phyloP scores from a whole-genome alignment of 2,888 invertebrate genomes.

The Aleiodes leptofemur region DNA sequence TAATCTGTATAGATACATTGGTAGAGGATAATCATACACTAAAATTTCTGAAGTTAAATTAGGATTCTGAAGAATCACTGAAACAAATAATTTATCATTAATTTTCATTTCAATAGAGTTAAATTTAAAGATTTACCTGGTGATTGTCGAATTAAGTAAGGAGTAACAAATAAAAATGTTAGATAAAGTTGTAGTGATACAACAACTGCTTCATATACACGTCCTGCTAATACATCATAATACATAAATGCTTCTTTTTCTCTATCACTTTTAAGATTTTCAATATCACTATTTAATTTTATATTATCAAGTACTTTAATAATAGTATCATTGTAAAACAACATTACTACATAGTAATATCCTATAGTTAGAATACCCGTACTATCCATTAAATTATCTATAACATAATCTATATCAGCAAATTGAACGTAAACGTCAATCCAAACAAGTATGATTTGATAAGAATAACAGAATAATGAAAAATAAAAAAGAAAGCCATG shows the following conservation, averaged over 20 bases:
- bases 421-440: not conserved
- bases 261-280: not conserved
- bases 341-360: not conserved
- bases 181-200: not conserved
- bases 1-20: constrained; percentile 28
- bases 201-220: constrained; percentile 35
- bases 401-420: constrained; percentile 2
- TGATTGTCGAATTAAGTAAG: too few relatives aligned
- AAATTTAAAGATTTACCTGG: too few relatives aligned
- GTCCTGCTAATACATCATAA: constrained; percentile 47
- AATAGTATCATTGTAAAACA: not conserved
- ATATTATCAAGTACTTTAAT: not conserved
- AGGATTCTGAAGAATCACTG: not conserved
- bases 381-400: constrained; percentile 20
- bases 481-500: too few relatives aligned
- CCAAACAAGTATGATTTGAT: too few relatives aligned
- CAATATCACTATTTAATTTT: not conserved
- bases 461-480: too few relatives aligned
- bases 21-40: constrained; percentile 33
- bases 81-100: not conserved
- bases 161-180: too few relatives aligned
- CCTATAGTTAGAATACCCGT: not conserved
- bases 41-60: constrained; percentile 1
- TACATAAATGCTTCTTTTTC: constrained; percentile 48
- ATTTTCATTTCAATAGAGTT: not conserved